Percentiles rank a stretch among this genome's conserved stretches.
Conservation (phyloP, 2,888 invertebrate genomes). For the Oeneis ivallda region DNA sequence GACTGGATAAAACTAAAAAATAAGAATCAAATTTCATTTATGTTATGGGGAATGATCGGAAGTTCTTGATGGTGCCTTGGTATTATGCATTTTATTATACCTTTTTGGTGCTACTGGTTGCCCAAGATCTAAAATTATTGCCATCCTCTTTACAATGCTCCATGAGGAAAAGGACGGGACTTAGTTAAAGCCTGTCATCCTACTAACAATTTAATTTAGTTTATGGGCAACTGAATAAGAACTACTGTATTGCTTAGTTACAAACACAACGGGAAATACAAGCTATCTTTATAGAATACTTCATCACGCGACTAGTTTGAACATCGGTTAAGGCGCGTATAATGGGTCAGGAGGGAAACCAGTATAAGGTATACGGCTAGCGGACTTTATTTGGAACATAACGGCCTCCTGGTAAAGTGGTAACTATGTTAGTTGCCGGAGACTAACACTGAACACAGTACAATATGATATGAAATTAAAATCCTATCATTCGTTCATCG, state of each 20-base stretch:
- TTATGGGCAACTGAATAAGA: too few relatives aligned
- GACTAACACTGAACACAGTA: background rate
- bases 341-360: conserved; percentile 18
- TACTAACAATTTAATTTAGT: too few relatives aligned
- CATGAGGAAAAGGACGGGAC: too few relatives aligned
- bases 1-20: too few relatives aligned
- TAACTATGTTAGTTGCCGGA: background rate
- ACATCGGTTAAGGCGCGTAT: background rate
- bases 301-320: background rate
- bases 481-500: background rate
- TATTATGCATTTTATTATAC: too few relatives aligned
- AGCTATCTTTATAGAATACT: background rate
- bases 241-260: background rate
- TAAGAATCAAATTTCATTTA: too few relatives aligned
- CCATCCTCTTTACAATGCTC: too few relatives aligned
- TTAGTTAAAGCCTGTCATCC: too few relatives aligned
- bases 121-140: too few relatives aligned
- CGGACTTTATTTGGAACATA: conserved; percentile 16
- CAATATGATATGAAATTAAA: background rate
- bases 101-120: too few relatives aligned
- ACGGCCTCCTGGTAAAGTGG: background rate
- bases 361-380: conserved; percentile 4
- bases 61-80: too few relatives aligned
- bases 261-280: background rate
- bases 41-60: too few relatives aligned